Evolutionary conservation across 2,113 vertebrate genomes (phyloP).

Genomic region (Microcebus griseorufus): DNA sequence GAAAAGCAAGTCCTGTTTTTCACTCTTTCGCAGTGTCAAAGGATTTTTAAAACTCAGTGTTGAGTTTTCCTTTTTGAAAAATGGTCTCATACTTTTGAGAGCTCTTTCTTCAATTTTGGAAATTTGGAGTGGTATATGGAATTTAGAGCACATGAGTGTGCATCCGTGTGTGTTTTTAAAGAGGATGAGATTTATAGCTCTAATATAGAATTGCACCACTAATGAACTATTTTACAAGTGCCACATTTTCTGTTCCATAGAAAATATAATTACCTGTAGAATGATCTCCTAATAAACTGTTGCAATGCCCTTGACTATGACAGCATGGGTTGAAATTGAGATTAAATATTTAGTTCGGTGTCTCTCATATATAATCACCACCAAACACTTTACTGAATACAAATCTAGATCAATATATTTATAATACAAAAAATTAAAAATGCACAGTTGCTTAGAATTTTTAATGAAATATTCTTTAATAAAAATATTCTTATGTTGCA

Average conservation of each 20-base stretch:
- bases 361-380: background rate
- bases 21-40: background rate
- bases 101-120: background rate
- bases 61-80: background rate
- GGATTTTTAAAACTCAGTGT: background rate
- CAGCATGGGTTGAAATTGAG: background rate
- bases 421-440: background rate
- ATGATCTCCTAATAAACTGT: background rate
- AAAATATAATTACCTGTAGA: background rate
- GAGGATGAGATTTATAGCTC: background rate
- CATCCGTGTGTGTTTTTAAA: background rate
- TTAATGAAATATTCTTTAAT: background rate
- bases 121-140: background rate
- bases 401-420: background rate
- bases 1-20: background rate
- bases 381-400: background rate
- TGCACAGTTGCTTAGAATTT: background rate
- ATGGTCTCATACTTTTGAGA: background rate
- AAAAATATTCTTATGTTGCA: background rate
- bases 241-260: background rate
- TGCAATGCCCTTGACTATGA: background rate
- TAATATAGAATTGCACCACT: background rate
- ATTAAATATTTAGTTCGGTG: background rate
- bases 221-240: background rate
- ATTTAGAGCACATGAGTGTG: background rate